phyloP scores from a whole-genome alignment of 2,888 invertebrate genomes.

The Serrognathus titanus region DNA sequence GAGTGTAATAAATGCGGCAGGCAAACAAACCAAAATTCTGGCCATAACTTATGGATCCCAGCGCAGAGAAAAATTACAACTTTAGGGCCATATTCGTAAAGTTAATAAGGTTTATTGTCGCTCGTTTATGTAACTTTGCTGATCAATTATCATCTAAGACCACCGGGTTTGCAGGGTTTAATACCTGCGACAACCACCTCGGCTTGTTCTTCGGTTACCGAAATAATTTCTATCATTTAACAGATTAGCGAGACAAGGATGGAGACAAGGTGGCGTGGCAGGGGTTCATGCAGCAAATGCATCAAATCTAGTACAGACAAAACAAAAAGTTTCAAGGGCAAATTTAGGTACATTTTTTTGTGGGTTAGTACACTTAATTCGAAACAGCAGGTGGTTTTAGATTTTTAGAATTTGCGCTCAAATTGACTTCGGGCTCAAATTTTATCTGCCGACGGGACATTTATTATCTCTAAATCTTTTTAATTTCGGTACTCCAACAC shows the following conservation, averaged over 20 bases:
- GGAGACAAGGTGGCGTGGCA: not conserved
- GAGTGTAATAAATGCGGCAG: conserved; percentile 21
- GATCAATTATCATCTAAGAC: conserved; percentile 33
- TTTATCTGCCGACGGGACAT: conserved; percentile 25
- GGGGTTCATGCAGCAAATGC: conserved; percentile 15
- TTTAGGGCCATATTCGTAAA: conserved; percentile 20
- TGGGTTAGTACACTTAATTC: conserved; percentile 18
- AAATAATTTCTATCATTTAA: not conserved
- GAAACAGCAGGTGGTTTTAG: conserved; percentile 19
- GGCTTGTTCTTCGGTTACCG: conserved; percentile 11
- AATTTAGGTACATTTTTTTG: conserved; percentile 17
- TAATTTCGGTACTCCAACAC: not conserved
- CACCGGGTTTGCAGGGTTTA: conserved; percentile 31
- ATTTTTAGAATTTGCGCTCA: conserved; percentile 19
- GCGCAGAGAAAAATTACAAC: conserved; percentile 24
- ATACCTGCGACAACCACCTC: conserved; percentile 27
- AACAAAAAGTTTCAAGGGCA: conserved; percentile 22
- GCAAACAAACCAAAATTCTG: conserved; percentile 19
- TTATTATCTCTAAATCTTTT: conserved; percentile 21
- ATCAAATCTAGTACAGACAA: conserved; percentile 22
- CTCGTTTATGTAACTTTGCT: conserved; percentile 28
- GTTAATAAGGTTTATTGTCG: conserved; percentile 28
- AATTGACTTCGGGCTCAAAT: conserved; percentile 20
- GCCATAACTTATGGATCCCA: conserved; percentile 22
- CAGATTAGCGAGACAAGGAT: not conserved